Base-by-base conservation (phyloP, 2,113 vertebrate genomes). In the Speoplatyrhinus poulsoni region DNA sequence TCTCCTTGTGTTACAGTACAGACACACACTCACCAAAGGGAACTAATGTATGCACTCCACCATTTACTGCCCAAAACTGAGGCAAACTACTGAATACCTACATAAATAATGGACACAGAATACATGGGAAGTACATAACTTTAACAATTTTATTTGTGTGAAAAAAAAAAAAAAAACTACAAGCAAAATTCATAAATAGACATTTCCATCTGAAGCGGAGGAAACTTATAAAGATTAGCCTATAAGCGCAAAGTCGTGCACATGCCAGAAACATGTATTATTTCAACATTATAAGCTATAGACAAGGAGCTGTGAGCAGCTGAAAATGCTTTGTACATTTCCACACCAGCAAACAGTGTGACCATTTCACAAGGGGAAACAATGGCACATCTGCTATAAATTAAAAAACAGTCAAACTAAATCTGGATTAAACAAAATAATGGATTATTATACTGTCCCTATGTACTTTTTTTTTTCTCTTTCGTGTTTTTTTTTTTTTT, bases 141-240 rank as follows among this genome's bases (percentile, higher is more conserved):
- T 96, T 94, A 95, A 98, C 95, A 95, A 95, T 98, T 99, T 98
- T 99, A 99, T 99, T 99, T 97, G 96, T 99, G 97, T 26, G 26
- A 2, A 3, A 26, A 26, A 26, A 26, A 26, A 26, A 26, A 26
- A 41, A 98, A 99, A 99, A 98, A 98, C 97, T 98, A 98, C 97
- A 98, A 98, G 96, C 96, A 98, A 96, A 98, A 96, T 98, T 96
- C 96, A 98, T 98, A 98, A 99, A 99, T 98, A 98, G 96, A 98
- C 96, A 97, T 99, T 98, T 99, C 95, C 98, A 98, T 97, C 95
- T 96, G 94, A 98, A 98, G 97, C 96, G 89, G 93, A 94, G 91
- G 87, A 75, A 96, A 97, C 96, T 94, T 85, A 96, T 95, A 95
- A 93, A 94, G 93, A 12, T 95, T 80, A 96, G 96, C 95, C 94